phyloP scores from a whole-genome alignment of 2,888 invertebrate genomes.

The Melinaea marsaeus region DNA sequence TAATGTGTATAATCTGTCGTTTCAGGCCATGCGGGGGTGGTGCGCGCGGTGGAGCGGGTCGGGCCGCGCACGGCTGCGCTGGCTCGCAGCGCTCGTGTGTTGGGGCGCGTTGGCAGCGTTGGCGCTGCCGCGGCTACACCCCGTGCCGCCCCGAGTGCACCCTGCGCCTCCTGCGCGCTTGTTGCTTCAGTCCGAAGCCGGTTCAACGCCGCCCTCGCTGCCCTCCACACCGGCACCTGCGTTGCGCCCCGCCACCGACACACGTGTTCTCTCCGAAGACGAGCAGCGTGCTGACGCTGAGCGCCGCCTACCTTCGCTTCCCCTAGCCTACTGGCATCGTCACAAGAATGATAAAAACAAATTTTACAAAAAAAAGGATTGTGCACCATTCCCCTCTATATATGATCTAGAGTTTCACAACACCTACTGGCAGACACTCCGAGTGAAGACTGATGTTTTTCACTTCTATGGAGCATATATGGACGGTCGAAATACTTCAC shows the following conservation, averaged over 20 bases:
- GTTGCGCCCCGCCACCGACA: constrained; percentile 43
- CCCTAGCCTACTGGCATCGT: constrained; percentile 90
- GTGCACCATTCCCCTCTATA: constrained; percentile 91
- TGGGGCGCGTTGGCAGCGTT: constrained; percentile 61
- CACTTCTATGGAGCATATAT: constrained; percentile 94
- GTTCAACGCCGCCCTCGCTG: constrained; percentile 33
- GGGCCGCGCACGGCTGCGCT: constrained; percentile 56
- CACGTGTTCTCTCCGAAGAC: constrained; percentile 80
- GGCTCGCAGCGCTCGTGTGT: constrained; percentile 64
- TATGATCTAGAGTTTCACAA: constrained; percentile 96
- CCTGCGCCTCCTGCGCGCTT: constrained; percentile 34
- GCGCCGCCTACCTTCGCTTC: constrained; percentile 88
- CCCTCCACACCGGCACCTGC: constrained; percentile 42
- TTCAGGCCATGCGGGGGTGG: constrained; percentile 64
- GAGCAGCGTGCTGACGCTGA: constrained; percentile 88
- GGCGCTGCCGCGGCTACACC: constrained; percentile 55
- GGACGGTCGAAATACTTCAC: constrained; percentile 86
- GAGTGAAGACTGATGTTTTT: constrained; percentile 90
- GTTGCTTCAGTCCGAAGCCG: constrained; percentile 39
- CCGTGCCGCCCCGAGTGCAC: constrained; percentile 38
- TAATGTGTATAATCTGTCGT: constrained; percentile 22
- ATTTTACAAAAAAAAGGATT: constrained; percentile 81
- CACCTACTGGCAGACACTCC: constrained; percentile 93
- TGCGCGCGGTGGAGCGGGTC: constrained; percentile 52
- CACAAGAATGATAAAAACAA: constrained; percentile 87